A percentile compares a stretch with the other conserved stretches of the same genome.
These are phyloP conservation scores for Myripristis jacobus DNA, from an alignment of 2,797 vertebrate species.

Conservation along the genomic window DNA sequence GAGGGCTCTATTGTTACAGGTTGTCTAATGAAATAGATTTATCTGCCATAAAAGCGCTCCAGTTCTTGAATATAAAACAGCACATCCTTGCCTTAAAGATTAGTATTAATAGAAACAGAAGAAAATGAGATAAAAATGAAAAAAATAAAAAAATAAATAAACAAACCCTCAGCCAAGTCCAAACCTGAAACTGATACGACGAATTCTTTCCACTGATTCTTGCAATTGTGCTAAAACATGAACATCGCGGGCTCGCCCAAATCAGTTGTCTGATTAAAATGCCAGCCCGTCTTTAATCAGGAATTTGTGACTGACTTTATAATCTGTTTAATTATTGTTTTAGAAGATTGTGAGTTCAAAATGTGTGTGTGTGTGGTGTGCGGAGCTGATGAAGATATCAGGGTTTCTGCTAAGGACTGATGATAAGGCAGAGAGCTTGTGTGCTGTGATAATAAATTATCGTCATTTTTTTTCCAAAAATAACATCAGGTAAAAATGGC, in stretches of 20 bases:
- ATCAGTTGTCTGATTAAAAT: constrained; percentile 47
- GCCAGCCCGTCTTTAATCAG: constrained; percentile 47
- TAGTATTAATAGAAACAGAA: neutral
- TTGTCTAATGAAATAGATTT: neutral
- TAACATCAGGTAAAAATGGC: neutral
- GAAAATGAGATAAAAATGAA: neutral
- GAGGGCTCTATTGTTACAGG: neutral
- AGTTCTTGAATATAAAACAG: neutral
- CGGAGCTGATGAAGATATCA: constrained; percentile 38
- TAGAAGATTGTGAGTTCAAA: constrained; percentile 23
- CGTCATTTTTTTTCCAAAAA: neutral
- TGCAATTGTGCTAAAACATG: neutral
- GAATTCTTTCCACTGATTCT: constrained; percentile 24
- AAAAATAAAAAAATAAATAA: no score
- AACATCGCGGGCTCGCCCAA: neutral
- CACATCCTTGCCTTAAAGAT: neutral
- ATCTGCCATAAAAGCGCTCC: neutral
- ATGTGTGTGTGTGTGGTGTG: constrained; percentile 6
- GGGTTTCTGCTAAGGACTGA: constrained; percentile 10
- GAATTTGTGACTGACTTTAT: constrained; percentile 37
- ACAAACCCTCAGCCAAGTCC: neutral
- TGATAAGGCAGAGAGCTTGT: constrained; percentile 6
- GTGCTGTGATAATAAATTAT: constrained; percentile 12
- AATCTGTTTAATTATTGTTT: constrained; percentile 55
- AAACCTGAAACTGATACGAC: constrained; percentile 12